Conservation (phyloP, 2,888 invertebrate genomes). For the Cactoblastis cactorum region DNA sequence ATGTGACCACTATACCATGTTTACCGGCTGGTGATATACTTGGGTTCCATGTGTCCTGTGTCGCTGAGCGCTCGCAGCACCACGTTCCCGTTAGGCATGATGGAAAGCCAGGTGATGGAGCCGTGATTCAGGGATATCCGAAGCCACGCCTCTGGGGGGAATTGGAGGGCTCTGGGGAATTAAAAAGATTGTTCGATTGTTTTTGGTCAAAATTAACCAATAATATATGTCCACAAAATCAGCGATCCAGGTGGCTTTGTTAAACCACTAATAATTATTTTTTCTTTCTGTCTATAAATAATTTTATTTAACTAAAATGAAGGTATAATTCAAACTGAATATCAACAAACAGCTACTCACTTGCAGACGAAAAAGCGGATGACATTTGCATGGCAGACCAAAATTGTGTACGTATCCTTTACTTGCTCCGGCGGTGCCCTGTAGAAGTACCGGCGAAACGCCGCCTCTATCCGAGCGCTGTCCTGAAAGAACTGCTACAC, state of each 20-base stretch:
- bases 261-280: too few relatives aligned
- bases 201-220: too few relatives aligned
- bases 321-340: too few relatives aligned
- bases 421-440: constrained; percentile 90
- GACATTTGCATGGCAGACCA: constrained; percentile 99
- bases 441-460: constrained; percentile 95
- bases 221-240: too few relatives aligned
- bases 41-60: constrained; percentile 92
- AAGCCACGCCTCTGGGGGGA: constrained; percentile 98
- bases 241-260: too few relatives aligned
- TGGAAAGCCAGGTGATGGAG: constrained; percentile 94
- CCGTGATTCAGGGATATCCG: constrained; percentile 94
- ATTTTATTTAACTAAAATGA: too few relatives aligned
- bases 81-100: constrained; percentile 92
- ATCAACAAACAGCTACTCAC: too few relatives aligned
- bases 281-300: too few relatives aligned
- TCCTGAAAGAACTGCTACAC: constrained; percentile 94
- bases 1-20: constrained; percentile 19
- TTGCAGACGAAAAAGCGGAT: constrained; percentile 96
- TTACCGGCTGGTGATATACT: constrained; percentile 82
- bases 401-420: constrained; percentile 90
- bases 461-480: constrained; percentile 96
- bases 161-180: constrained; percentile 91
- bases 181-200: neutral
- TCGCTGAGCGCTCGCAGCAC: constrained; percentile 90